Base-by-base conservation (phyloP, 2,888 invertebrate species). In the Dioctria linearis region DNA sequence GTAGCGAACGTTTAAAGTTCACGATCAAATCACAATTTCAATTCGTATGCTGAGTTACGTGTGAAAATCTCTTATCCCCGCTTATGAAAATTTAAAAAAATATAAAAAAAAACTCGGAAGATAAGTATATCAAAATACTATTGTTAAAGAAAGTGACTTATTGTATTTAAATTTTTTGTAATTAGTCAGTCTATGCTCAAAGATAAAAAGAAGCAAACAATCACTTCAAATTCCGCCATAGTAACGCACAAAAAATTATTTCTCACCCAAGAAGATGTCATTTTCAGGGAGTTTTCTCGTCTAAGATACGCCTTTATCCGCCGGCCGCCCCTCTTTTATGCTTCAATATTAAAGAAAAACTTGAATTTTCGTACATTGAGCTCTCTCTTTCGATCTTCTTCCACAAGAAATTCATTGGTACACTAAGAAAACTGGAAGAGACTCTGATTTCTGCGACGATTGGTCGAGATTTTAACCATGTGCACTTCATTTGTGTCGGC, bases 331-430 rank as follows among this genome's bases (percentile, higher is more conserved):
- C 75, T 57, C 61, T 75, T 75, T 59, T 61, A 42, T 37, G 57
- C 46, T 49, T 13, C 42, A 59, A 43, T n/a, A 40, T 37, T 39
- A 11, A 39, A 11, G 11, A 75, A 57, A 43, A 75, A 61, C 42
- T 59, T 43, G 9, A 13, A 57, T 37, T 59, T 43, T 57, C 13
- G 43, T 39, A 59, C 61, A 57, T 75, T 42, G 75, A 9, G 6
- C 43, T 61, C 75, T 75, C 75, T 57, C 75, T 75, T 75, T 71
- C 71, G 51, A 54, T 49, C 71, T 54, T 71, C 71, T 51, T 71
- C 51, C 71, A 51, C 57, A 43, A 39, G 61, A 59, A 43, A 13
- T 59, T 59, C 75, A 75, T 75, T 75, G 75, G 75, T 61, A 75
- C 57, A 75, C 39, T 25, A 75, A 43, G 59, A 75, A 75, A 61